Percentiles rank a stretch among this genome's conserved stretches.
phyloP scores from a whole-genome alignment of 1,140 invertebrate species.

The Hylyphantes graminicola region DNA sequence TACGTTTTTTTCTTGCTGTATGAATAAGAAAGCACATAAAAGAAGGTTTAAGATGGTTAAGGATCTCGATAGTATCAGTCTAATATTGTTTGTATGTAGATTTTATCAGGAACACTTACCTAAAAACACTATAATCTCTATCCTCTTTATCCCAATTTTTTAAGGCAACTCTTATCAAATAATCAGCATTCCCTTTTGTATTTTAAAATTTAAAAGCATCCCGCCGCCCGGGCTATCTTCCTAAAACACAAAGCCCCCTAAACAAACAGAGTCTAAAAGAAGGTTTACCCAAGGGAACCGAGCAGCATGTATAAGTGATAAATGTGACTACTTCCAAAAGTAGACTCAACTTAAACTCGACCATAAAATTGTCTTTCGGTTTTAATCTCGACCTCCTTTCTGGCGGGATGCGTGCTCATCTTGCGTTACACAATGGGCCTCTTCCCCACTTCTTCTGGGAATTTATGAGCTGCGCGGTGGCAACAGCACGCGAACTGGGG shows the following conservation, averaged over 20 bases:
- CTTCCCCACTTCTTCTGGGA: constrained; percentile 21
- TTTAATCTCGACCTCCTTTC: constrained; percentile 11
- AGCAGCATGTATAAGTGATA: constrained; percentile 31
- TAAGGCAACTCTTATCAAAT: no score
- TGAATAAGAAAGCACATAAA: no score
- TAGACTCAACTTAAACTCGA: constrained; percentile 30
- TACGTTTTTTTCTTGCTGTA: no score
- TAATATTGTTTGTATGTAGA: no score
- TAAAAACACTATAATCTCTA: no score
- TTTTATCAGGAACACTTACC: no score
- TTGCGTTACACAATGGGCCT: not conserved
- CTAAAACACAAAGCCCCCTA: not conserved
- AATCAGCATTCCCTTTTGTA: no score
- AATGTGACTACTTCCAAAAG: constrained; percentile 7
- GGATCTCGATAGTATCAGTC: no score
- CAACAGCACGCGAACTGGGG: constrained; percentile 1
- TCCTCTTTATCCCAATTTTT: no score
- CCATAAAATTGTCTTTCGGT: constrained; percentile 34
- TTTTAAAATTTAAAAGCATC: not conserved
- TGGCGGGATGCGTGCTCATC: not conserved
- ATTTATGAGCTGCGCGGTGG: constrained; percentile 14
- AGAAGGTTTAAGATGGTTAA: no score
- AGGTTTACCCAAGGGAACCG: not conserved
- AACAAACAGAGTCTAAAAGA: constrained; percentile 15
- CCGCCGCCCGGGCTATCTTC: not conserved